phyloP scores from a whole-genome alignment of 2,888 invertebrate genomes.

The Eutolmus rufibarbis region DNA sequence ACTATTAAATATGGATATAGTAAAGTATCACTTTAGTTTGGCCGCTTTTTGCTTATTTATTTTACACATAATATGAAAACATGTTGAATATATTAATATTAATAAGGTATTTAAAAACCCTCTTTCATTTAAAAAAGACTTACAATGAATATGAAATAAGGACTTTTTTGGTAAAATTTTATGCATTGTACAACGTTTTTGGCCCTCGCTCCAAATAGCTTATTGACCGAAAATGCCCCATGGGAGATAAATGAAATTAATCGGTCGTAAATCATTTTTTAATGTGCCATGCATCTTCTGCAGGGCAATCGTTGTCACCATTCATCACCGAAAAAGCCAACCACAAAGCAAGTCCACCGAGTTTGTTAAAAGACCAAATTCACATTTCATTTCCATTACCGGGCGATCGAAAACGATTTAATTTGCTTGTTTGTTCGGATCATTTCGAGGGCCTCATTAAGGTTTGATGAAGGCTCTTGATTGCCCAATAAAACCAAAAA shows the following conservation, averaged over 20 bases:
- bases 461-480: not conserved
- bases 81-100: not conserved
- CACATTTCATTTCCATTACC: not conserved
- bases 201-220: not conserved
- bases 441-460: not conserved
- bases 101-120: not conserved
- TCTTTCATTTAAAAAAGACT: not conserved
- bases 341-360: not conserved
- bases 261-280: not conserved
- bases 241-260: not conserved
- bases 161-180: not conserved
- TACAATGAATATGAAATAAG: not conserved
- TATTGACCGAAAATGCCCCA: not conserved
- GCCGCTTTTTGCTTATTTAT: no score
- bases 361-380: not conserved
- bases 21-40: no score
- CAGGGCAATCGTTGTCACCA: not conserved
- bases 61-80: not conserved
- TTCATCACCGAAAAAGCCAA: not conserved
- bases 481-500: not conserved
- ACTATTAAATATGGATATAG: no score
- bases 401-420: not conserved
- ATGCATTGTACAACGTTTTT: not conserved
- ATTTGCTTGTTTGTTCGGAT: not conserved
- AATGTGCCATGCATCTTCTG: not conserved